Evolutionary conservation across 1,140 invertebrate genomes (phyloP), one percentile per base, ranked within the genome.

Genomic region (Drosophila paulistorum): DNA sequence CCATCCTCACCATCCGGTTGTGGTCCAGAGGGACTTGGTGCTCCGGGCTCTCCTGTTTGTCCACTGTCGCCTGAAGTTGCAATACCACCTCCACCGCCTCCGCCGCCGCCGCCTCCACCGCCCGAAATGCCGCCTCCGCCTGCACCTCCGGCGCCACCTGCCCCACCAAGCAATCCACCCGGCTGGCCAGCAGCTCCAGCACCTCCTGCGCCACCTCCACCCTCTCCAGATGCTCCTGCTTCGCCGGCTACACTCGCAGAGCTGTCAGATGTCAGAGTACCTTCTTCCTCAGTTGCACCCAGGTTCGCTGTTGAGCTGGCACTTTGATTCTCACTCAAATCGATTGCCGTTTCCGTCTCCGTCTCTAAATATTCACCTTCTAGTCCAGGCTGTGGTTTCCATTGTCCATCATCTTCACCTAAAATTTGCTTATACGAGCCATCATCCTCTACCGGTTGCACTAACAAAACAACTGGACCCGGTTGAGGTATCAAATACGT

Each of bases 1-100:
- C 87, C 87, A 54, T 83, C 87, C 17, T 87, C 83, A 13, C 69
- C 92, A 78, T 71, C 90, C 39, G 61, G 92, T 62, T 79, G 90
- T 17, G 73, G 48, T 61, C 75, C 92, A 79, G 68, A 79, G 65
- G 71, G 78, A 67, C 89, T 84, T 1, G 65, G 75, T 20, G 62
- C 79, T 11, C 83, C 90, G 0, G 87, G 75, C 20, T 79, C 65
- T 33, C 85, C 84, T 9, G 3, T 73, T 41, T 79, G 71, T 30
- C 81, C 83, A 20, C 57, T 79, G n/a, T 71, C 65, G 7, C 89
- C 87, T 33, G 83, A 85, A 23, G 81, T 87, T 35, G 33, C 35
- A 13, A 68, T 90, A 11, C 85, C 85, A 0, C 85, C 85, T 5
- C 68, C 85, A 9, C 85, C 85, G 1, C 85, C 86, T 0, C 75